Percentiles rank a stretch among this genome's conserved stretches.
Evolutionary conservation across 2,113 vertebrate genomes (phyloP).

Genomic region (Azemiops feae): DNA sequence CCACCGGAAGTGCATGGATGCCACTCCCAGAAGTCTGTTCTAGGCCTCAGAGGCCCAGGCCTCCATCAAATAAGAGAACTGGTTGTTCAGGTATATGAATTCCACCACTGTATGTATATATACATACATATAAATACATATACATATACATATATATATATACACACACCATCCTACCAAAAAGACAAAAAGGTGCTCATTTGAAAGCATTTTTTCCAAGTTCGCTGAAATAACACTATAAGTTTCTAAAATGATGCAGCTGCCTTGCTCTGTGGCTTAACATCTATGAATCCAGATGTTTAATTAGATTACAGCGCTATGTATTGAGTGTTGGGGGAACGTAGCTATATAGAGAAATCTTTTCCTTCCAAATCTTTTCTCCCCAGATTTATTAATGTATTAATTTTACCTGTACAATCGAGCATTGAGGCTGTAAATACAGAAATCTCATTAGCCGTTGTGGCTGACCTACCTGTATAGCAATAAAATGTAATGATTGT

Average conservation of each 20-base stretch:
- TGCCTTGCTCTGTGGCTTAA: neutral
- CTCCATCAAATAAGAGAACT: no score
- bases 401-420: neutral
- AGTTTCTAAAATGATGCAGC: neutral
- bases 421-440: neutral
- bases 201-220: neutral
- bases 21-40: no score
- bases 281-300: neutral
- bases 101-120: no score
- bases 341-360: neutral
- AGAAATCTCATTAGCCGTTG: neutral
- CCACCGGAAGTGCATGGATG: no score
- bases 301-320: neutral
- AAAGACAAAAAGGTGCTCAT: neutral
- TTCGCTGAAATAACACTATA: neutral
- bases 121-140: no score
- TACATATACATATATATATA: no score
- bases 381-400: neutral
- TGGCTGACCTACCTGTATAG: neutral
- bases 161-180: neutral
- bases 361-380: neutral
- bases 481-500: neutral
- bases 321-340: neutral
- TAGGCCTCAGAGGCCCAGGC: no score
- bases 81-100: no score